Percentiles rank a stretch among this genome's conserved stretches.
These are phyloP conservation scores for Sialia sialis DNA, from an alignment of 2,113 vertebrate species.

Conservation along the genomic window DNA sequence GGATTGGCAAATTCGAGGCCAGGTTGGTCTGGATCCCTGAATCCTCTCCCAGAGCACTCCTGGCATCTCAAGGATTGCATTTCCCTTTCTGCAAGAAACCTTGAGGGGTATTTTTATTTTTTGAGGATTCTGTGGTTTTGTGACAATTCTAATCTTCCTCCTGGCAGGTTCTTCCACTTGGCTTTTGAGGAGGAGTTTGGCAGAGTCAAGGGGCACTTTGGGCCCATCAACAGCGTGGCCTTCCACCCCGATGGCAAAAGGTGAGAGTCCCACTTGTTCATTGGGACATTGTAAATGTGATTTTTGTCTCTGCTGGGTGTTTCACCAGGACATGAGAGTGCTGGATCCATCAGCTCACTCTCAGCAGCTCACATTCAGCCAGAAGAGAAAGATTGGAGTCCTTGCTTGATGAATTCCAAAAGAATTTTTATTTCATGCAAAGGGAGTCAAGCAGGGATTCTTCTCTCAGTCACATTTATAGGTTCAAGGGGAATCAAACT, in stretches of 20 bases:
- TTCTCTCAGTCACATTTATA: no score
- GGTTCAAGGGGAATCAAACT: no score
- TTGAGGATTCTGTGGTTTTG: not conserved
- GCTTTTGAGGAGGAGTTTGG: slow-evolving; percentile 98
- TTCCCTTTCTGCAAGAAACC: not conserved
- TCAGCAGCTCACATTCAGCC: no score
- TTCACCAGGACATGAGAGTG: no score
- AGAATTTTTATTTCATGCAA: no score
- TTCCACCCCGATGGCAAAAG: slow-evolving; percentile 98
- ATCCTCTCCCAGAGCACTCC: not conserved
- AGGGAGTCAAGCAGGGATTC: no score
- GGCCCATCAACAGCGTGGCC: slow-evolving; percentile 95
- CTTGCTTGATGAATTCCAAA: no score
- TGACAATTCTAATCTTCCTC: not conserved
- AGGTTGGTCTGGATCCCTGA: slow-evolving; percentile 64
- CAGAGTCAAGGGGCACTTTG: slow-evolving; percentile 95
- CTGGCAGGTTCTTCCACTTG: slow-evolving; percentile 91
- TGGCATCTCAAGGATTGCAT: not conserved
- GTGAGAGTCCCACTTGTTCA: no score
- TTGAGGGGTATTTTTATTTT: not conserved
- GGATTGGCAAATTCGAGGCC: slow-evolving; percentile 98
- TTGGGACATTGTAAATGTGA: no score
- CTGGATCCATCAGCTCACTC: no score
- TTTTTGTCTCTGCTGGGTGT: no score
- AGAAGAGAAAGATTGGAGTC: no score